Evolutionary conservation across 2,888 invertebrate genomes (phyloP).

Genomic region (Prosopocoilus inquinatus): DNA sequence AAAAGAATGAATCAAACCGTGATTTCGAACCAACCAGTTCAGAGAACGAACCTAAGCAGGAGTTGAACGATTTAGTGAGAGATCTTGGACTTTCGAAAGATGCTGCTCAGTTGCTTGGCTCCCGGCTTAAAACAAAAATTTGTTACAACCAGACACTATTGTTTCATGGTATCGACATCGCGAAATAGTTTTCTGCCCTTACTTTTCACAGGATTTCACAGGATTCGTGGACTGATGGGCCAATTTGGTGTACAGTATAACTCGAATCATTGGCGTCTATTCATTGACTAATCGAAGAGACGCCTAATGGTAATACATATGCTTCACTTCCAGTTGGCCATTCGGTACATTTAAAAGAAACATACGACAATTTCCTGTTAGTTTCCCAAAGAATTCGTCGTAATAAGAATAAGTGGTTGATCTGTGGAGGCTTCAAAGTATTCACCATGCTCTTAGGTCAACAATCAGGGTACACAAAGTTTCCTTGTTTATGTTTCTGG

Average conservation of each 20-base stretch:
- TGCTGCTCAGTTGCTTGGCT: too few relatives aligned
- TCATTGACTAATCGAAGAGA: too few relatives aligned
- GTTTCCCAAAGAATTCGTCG: neutral
- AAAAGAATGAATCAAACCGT: too few relatives aligned
- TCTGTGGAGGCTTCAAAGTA: conserved; percentile 18
- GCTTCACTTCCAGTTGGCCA: conserved; percentile 10
- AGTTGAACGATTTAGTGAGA: too few relatives aligned
- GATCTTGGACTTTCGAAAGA: too few relatives aligned
- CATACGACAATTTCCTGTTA: conserved; percentile 1
- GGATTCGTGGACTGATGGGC: neutral
- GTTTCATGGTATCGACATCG: too few relatives aligned
- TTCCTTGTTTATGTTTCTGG: conserved; percentile 27
- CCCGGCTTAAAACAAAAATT: too few relatives aligned
- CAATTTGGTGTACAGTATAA: neutral
- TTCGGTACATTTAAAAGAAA: conserved; percentile 6
- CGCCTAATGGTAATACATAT: conserved; percentile 11
- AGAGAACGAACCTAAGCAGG: too few relatives aligned
- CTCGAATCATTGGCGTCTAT: neutral
- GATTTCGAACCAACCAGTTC: too few relatives aligned
- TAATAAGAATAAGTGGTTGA: conserved; percentile 6
- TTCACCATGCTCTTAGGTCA: conserved; percentile 26
- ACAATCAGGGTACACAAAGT: conserved; percentile 27
- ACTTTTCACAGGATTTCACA: neutral
- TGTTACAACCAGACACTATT: too few relatives aligned
- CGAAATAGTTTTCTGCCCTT: too few relatives aligned